Evolutionary conservation across 2,797 vertebrate genomes (phyloP), one percentile per base, ranked within the genome.

Genomic region (Leucoraja ocellata): DNA sequence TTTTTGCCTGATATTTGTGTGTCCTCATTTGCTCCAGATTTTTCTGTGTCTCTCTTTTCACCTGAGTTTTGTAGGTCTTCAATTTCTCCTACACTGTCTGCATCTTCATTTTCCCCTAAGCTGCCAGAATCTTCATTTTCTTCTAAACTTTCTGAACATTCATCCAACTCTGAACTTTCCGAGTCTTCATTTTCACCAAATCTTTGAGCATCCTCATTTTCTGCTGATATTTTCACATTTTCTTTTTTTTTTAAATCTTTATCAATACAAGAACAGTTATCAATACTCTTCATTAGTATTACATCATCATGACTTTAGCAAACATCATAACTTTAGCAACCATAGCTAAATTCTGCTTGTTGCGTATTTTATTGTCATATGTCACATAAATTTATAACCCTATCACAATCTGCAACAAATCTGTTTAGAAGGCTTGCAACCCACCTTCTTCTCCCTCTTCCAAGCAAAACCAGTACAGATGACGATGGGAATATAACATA

Each of bases 171-270:
- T 80, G 39, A 39, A 14, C 36, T 80, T 80, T 39, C 13, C 6
- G 14, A 16, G 6, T 80, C 78, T 80, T 80, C 78, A 80, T 80
- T 80, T 80, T 36, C 36, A 4, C 18, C 36, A 46, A 81, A 81
- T 8, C 79, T 81, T 81, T 46, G 36, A 21, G 46, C 36, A 23
- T 61, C 84, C 65, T 88, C 61, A 65, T 13, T 88, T 88, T 88
- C 58, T 16, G 25, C 61, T 88, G 28, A 65, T 3, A n/a, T 88
- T 61, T 65, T 28, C 28, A 65, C n/a, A 25, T 65, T 28, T 39
- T 88, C 58, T 11, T 65, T 88, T 65, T 88, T 73, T 68, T 73
- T 21, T 46, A 46, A 18, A 91, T 73, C 88, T 91, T 91, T 71
- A 39, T 68, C 16, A 71, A 71, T 28, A 91, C 39, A 91, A n/a